Evolutionary conservation across 2,113 vertebrate genomes (phyloP).

Genomic region (Oenanthe melanoleuca): DNA sequence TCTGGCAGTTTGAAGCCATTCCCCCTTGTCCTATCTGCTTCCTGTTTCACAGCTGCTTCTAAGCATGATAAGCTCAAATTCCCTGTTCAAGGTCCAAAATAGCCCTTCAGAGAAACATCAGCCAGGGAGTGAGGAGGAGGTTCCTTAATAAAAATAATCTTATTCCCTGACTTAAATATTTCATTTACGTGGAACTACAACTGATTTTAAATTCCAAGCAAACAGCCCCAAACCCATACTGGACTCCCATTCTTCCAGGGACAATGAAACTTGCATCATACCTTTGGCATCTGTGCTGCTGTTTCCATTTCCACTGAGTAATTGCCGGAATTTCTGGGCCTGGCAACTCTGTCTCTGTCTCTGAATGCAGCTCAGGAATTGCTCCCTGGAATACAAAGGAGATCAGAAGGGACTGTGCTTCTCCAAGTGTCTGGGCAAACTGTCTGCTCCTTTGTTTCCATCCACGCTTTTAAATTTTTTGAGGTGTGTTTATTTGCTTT

Average conservation of each 20-base stretch:
- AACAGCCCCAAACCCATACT: background rate
- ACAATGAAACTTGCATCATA: conserved; percentile 32
- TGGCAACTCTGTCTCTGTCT: background rate
- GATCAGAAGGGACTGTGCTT: background rate
- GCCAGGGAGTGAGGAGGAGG: background rate
- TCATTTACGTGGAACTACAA: background rate
- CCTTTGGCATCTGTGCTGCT: background rate
- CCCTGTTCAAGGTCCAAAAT: background rate
- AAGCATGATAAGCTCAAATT: background rate
- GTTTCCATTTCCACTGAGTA: conserved; percentile 48
- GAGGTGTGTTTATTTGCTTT: background rate
- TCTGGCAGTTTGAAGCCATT: background rate
- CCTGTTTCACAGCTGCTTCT: background rate
- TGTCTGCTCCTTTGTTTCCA: background rate
- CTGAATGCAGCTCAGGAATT: background rate
- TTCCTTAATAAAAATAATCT: background rate
- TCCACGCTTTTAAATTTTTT: background rate
- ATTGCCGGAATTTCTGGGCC: background rate
- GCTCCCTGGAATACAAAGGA: background rate
- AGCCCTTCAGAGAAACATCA: background rate
- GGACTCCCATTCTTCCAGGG: conserved; percentile 1
- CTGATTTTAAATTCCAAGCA: conserved; percentile 9
- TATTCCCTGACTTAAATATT: background rate
- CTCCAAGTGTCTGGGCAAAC: conserved; percentile 8
- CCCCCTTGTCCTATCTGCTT: background rate